Percentiles rank a stretch among this genome's conserved stretches.
phyloP scores from a whole-genome alignment of 2,797 vertebrate genomes.

The Pseudocheirus occidentalis region DNA sequence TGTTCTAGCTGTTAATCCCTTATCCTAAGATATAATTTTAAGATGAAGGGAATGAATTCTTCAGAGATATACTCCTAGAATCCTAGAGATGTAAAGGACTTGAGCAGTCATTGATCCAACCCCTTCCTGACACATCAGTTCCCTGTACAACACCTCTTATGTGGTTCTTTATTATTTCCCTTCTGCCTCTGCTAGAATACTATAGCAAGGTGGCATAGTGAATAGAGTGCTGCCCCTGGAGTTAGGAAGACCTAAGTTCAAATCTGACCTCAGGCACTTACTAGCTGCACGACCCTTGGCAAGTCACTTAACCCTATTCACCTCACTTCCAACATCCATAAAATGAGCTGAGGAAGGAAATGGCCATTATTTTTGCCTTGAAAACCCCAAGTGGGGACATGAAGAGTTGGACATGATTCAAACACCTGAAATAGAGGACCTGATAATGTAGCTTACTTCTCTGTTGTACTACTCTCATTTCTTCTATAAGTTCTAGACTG shows the following conservation, averaged over 20 bases:
- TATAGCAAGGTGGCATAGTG: not conserved
- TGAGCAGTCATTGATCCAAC: not conserved
- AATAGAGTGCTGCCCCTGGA: too few relatives aligned
- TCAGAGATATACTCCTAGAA: not conserved
- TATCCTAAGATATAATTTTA: not conserved
- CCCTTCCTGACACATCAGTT: not conserved
- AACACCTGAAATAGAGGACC: not conserved
- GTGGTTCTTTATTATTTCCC: not conserved
- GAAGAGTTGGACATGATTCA: not conserved
- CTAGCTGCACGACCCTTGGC: too few relatives aligned
- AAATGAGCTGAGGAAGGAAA: not conserved
- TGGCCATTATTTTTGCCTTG: too few relatives aligned
- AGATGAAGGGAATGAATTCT: not conserved
- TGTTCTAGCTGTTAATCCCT: not conserved
- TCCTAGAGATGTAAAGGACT: not conserved
- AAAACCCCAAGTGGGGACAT: not conserved
- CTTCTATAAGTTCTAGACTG: too few relatives aligned
- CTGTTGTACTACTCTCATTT: too few relatives aligned
- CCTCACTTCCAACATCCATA: not conserved
- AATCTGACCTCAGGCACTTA: too few relatives aligned
- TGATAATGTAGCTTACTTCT: not conserved
- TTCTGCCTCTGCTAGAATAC: not conserved
- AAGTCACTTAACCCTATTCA: too few relatives aligned
- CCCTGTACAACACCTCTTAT: not conserved
- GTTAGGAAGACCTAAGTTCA: too few relatives aligned